Conservation (phyloP, 2,888 invertebrate species). For the Nephrotoma flavescens region DNA sequence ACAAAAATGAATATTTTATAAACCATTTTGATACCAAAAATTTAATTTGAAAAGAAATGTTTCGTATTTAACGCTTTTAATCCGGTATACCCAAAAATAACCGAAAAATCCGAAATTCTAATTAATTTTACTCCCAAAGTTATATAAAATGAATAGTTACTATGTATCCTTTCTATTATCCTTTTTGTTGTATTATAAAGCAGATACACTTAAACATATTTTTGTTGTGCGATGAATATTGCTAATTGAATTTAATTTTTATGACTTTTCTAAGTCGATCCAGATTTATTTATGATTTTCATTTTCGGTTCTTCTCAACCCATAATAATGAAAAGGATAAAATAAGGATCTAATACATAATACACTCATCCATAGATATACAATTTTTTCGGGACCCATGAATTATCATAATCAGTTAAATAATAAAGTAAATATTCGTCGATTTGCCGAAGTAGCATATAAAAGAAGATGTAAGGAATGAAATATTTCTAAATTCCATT, state of each 20-base stretch:
- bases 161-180: background rate
- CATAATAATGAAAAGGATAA: background rate
- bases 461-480: background rate
- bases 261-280: background rate
- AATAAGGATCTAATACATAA: background rate
- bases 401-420: background rate
- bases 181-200: background rate
- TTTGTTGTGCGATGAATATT: background rate
- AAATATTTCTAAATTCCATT: background rate
- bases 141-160: background rate
- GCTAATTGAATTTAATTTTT: background rate
- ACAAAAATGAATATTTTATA: background rate
- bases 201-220: background rate
- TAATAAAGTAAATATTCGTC: background rate
- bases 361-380: background rate
- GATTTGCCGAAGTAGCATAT: background rate
- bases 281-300: background rate
- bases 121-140: background rate
- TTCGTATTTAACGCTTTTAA: background rate
- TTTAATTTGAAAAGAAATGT: background rate
- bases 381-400: background rate
- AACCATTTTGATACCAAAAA: background rate
- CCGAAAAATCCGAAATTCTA: background rate
- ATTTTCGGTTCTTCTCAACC: background rate
- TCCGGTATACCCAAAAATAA: background rate